A percentile compares a stretch with the other conserved stretches of the same genome.
phyloP scores from a whole-genome alignment of 2,113 vertebrate species.

The Xiphophorus couchianus region DNA sequence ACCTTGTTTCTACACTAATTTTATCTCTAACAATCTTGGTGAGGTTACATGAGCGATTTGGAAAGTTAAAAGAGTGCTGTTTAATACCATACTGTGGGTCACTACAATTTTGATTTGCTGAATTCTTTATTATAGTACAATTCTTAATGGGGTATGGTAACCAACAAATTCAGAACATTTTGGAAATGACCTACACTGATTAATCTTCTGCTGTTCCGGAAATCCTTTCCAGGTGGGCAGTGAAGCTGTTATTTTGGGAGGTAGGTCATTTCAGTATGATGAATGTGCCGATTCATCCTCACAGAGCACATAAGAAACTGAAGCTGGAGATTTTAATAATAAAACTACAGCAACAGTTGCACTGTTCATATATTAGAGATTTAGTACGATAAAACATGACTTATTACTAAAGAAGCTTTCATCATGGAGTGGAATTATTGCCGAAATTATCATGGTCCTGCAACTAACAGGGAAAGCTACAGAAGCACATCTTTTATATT shows the following conservation, averaged over 20 bases:
- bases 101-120: too few relatives aligned
- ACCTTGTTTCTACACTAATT: neutral
- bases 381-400: neutral
- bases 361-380: neutral
- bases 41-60: neutral
- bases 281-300: too few relatives aligned
- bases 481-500: neutral
- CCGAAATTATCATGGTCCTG: neutral
- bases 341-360: neutral
- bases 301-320: too few relatives aligned
- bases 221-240: neutral
- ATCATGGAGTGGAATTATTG: too few relatives aligned
- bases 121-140: too few relatives aligned
- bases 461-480: neutral
- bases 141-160: neutral
- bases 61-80: neutral
- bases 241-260: too few relatives aligned
- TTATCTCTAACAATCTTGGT: neutral
- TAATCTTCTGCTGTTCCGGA: neutral
- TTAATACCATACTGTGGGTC: too few relatives aligned
- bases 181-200: neutral
- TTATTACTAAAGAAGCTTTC: neutral
- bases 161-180: neutral
- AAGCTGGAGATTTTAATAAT: too few relatives aligned
- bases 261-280: too few relatives aligned